Conservation (phyloP, 2,797 vertebrate genomes). For the Tokudaia muenninki region DNA sequence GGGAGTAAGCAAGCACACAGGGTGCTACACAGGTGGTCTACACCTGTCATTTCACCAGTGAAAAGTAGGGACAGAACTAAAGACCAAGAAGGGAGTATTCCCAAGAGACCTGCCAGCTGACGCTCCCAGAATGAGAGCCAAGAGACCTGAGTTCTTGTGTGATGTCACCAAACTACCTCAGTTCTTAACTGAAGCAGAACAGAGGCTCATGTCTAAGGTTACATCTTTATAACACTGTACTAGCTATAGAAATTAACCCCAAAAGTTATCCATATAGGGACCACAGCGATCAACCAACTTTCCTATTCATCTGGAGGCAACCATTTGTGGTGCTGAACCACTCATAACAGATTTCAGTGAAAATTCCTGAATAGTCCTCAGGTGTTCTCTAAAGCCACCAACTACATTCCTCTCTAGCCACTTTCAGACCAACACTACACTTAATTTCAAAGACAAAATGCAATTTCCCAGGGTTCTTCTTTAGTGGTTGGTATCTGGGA, state of each 20-base stretch:
- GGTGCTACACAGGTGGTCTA: neutral
- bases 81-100: no score
- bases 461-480: neutral
- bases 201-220: neutral
- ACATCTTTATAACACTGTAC: neutral
- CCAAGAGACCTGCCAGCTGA: neutral
- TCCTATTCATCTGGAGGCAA: neutral
- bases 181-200: neutral
- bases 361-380: neutral
- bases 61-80: neutral
- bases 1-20: neutral
- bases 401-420: neutral
- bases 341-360: neutral
- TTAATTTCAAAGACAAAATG: slow-evolving; percentile 30
- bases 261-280: neutral
- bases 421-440: neutral
- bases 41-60: neutral
- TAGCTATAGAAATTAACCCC: neutral
- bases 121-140: neutral
- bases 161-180: neutral
- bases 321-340: neutral
- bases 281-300: neutral
- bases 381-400: slow-evolving; percentile 26
- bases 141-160: neutral
- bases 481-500: neutral